phyloP scores from a whole-genome alignment of 2,888 invertebrate genomes.

The Cheilosia grossa region DNA sequence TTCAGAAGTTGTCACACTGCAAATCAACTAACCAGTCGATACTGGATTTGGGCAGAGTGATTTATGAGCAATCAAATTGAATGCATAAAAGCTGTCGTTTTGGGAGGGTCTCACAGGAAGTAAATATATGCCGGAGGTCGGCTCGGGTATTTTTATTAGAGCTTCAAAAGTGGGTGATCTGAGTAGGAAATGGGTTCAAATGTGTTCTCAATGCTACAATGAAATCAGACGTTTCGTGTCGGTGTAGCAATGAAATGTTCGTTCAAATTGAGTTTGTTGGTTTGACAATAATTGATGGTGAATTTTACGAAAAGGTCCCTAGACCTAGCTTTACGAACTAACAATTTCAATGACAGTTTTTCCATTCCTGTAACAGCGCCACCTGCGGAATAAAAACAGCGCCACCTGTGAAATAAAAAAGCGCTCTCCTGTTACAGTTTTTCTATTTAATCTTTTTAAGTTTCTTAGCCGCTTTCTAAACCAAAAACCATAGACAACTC shows the following conservation, averaged over 20 bases:
- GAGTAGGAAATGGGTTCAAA: neutral
- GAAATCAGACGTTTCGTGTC: neutral
- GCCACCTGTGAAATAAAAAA: too few species aligned
- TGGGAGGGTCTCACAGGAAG: neutral
- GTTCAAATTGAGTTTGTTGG: too few species aligned
- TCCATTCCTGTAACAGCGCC: too few species aligned
- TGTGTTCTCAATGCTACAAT: neutral
- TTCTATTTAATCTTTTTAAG: too few species aligned
- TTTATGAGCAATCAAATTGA: neutral
- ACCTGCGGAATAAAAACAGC: too few species aligned
- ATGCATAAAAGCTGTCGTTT: neutral
- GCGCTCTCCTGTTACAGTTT: too few species aligned
- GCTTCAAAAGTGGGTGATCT: neutral
- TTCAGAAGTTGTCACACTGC: constrained; percentile 9
- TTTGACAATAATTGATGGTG: too few species aligned
- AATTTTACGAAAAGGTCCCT: too few species aligned
- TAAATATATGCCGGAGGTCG: constrained; percentile 2
- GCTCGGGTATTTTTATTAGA: neutral
- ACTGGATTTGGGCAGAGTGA: neutral
- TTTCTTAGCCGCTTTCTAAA: too few species aligned
- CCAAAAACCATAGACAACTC: too few species aligned
- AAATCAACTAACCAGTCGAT: neutral
- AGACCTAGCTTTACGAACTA: neutral
- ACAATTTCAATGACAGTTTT: too few species aligned
- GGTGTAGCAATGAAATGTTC: too few species aligned